phyloP scores from a whole-genome alignment of 1,140 invertebrate genomes.

The Galleria mellonella region DNA sequence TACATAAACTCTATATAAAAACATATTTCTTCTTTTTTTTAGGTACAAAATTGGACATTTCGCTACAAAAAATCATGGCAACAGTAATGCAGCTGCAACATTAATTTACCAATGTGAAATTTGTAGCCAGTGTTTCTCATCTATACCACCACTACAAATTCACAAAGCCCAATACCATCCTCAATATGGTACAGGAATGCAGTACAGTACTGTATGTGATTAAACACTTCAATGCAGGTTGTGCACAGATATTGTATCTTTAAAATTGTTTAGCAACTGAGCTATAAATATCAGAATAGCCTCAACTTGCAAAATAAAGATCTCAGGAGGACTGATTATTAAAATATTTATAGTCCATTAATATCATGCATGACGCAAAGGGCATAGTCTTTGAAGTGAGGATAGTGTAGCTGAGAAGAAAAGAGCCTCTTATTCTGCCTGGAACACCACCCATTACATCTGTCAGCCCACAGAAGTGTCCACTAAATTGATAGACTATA shows the following conservation, averaged over 20 bases:
- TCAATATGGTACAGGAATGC: slow-evolving; percentile 12
- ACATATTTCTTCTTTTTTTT: slow-evolving; percentile 9
- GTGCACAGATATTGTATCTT: not conserved
- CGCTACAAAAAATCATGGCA: slow-evolving; percentile 36
- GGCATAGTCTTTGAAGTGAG: too few relatives aligned
- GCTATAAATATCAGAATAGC: too few relatives aligned
- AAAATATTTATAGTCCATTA: too few relatives aligned
- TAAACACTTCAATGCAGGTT: not conserved
- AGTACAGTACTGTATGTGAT: slow-evolving; percentile 9
- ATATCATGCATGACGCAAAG: too few relatives aligned
- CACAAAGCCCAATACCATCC: slow-evolving; percentile 47
- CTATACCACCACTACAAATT: slow-evolving; percentile 29
- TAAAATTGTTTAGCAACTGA: not conserved
- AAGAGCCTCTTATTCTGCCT: too few relatives aligned
- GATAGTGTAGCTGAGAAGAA: too few relatives aligned
- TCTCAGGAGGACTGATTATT: too few relatives aligned
- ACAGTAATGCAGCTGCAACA: slow-evolving; percentile 19
- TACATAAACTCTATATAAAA: too few relatives aligned
- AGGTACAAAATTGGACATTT: slow-evolving; percentile 61
- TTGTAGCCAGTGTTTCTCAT: slow-evolving; percentile 44
- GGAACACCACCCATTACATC: too few relatives aligned
- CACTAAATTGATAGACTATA: too few relatives aligned
- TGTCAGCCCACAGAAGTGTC: too few relatives aligned
- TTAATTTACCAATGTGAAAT: slow-evolving; percentile 59
- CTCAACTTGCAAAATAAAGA: too few relatives aligned